Conservation (phyloP, 2,888 invertebrate genomes). For the Mellilla xanthometata region DNA sequence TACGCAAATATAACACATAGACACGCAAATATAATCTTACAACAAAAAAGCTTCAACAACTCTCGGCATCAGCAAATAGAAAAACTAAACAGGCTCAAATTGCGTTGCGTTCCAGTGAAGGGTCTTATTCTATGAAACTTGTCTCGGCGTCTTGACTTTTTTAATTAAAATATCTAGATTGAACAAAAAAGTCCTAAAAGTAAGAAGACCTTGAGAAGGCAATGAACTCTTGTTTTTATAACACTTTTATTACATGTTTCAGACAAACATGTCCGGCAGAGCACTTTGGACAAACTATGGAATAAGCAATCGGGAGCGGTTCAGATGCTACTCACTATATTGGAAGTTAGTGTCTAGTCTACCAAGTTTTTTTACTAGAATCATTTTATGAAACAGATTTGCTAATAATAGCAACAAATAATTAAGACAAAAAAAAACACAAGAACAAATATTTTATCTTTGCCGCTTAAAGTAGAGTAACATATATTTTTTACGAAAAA, state of each 20-base stretch:
- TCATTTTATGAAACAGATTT: no score
- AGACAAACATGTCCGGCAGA: constrained; percentile 83
- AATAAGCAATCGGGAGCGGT: constrained; percentile 80
- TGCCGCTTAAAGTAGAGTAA: no score
- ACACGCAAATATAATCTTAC: not conserved
- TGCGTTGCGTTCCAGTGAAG: constrained; percentile 5
- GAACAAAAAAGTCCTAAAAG: not conserved
- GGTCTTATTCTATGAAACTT: constrained; percentile 3
- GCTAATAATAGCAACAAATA: no score
- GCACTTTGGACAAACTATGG: constrained; percentile 82
- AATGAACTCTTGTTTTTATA: constrained; percentile 4
- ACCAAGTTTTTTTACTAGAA: no score
- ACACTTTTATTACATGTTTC: constrained; percentile 38
- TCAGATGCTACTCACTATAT: constrained; percentile 76
- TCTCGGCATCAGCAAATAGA: not conserved
- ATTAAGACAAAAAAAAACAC: no score
- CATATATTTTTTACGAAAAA: no score
- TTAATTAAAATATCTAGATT: constrained; percentile 4
- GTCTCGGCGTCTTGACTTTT: constrained; percentile 7
- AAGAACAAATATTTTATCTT: no score
- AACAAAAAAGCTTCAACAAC: constrained; percentile 1
- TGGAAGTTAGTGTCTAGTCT: constrained; percentile 83
- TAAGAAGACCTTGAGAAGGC: constrained; percentile 9
- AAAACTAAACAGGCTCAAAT: constrained; percentile 6
- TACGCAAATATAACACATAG: not conserved